These are phyloP conservation scores for Saccostrea glomerata DNA, from an alignment of 1,140 invertebrate species.

Conservation along the genomic window DNA sequence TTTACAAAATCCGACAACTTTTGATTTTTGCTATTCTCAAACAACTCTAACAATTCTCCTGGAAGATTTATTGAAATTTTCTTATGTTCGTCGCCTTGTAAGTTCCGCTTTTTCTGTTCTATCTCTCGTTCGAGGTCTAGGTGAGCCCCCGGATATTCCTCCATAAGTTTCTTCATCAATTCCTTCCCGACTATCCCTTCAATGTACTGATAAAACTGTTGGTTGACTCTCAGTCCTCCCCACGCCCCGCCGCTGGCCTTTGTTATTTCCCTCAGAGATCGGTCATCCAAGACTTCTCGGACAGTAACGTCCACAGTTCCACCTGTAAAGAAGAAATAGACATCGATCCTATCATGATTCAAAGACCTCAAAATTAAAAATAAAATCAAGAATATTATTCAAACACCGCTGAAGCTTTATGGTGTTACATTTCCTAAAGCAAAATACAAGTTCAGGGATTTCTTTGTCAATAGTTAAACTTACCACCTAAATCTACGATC, in stretches of 20 bases:
- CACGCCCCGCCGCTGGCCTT: slow-evolving; percentile 69
- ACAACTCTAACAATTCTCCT: slow-evolving; percentile 48
- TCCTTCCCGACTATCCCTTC: slow-evolving; percentile 67
- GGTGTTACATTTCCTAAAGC: background rate
- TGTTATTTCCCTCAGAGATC: slow-evolving; percentile 67
- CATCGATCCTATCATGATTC: too few species aligned
- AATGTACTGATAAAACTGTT: slow-evolving; percentile 68
- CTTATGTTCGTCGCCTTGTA: slow-evolving; percentile 25
- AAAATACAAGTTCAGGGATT: background rate
- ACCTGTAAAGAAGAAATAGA: slow-evolving; percentile 55
- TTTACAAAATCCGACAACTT: slow-evolving; percentile 36
- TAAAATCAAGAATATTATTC: too few species aligned
- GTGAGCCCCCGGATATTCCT: slow-evolving; percentile 63
- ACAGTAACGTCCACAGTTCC: slow-evolving; percentile 72
- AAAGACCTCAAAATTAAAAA: too few species aligned
- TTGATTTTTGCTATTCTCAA: slow-evolving; percentile 45
- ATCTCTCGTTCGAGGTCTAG: slow-evolving; percentile 59
- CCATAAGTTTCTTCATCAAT: slow-evolving; percentile 64
- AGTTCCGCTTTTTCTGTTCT: slow-evolving; percentile 50
- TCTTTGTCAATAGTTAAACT: background rate
- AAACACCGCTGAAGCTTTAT: too few species aligned
- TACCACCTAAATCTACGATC: slow-evolving; percentile 73
- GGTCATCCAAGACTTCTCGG: slow-evolving; percentile 68
- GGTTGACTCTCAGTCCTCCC: slow-evolving; percentile 71
- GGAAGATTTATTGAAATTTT: background rate